Conservation (phyloP, 2,113 vertebrate genomes). For the Cercocebus atys region DNA sequence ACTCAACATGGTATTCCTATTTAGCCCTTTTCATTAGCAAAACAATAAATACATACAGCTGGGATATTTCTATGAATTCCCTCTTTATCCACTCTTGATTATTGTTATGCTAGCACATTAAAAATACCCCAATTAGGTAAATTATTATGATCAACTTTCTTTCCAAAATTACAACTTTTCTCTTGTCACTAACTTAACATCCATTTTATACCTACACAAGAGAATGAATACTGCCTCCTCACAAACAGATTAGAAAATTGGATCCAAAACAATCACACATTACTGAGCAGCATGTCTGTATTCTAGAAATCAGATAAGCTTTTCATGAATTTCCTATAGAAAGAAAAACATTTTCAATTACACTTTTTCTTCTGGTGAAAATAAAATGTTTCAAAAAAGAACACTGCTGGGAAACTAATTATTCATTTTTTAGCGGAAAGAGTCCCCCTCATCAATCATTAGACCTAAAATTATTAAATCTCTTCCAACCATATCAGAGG, state of each 20-base stretch:
- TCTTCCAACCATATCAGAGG: neutral
- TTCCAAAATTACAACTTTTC: conserved; percentile 19
- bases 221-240: neutral
- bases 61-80: neutral
- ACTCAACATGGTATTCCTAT: conserved; percentile 74
- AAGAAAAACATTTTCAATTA: conserved; percentile 30
- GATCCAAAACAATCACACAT: neutral
- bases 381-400: conserved; percentile 49
- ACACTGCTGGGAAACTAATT: conserved; percentile 13
- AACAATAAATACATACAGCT: conserved; percentile 36
- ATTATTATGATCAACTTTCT: conserved; percentile 25
- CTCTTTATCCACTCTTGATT: conserved; percentile 40
- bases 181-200: neutral
- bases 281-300: neutral
- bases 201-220: neutral
- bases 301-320: conserved; percentile 16
- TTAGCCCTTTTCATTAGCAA: conserved; percentile 75
- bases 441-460: neutral
- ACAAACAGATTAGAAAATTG: neutral
- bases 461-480: conserved; percentile 53
- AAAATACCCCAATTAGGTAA: conserved; percentile 38
- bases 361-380: conserved; percentile 49
- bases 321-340: neutral
- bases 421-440: conserved; percentile 27
- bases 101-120: conserved; percentile 20